Evolutionary conservation across 2,113 vertebrate species (phyloP).

Genomic region (Epinephelus moara): DNA sequence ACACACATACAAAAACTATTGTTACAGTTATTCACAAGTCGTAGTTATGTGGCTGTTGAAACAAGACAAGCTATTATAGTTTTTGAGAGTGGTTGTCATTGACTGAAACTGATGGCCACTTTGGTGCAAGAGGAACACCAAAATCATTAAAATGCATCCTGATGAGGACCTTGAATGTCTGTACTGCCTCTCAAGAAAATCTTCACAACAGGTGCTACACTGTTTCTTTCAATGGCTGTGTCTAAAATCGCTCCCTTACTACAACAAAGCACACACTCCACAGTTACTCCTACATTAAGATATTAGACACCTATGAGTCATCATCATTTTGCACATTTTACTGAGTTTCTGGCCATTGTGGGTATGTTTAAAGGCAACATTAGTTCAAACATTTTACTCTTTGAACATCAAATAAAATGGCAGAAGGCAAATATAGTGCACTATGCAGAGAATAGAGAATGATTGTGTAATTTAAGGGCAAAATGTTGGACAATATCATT

Average conservation of each 20-base stretch:
- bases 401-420: not conserved
- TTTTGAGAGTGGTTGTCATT: not conserved
- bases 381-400: not conserved
- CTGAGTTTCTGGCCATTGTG: not conserved
- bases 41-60: not conserved
- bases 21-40: not conserved
- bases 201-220: not conserved
- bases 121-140: not conserved
- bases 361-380: not conserved
- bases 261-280: not conserved
- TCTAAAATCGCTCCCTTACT: not conserved
- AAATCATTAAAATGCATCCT: not conserved
- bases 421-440: not conserved
- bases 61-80: not conserved
- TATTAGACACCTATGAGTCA: not conserved
- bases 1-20: not conserved
- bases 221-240: not conserved
- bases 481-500: not conserved
- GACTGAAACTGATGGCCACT: not conserved
- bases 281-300: not conserved
- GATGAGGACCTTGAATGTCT: not conserved
- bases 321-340: not conserved
- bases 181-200: not conserved
- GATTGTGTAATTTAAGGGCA: conserved; percentile 9
- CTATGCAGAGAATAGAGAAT: not conserved